Conservation (phyloP, 2,113 vertebrate genomes). For the Plecotus auritus region DNA sequence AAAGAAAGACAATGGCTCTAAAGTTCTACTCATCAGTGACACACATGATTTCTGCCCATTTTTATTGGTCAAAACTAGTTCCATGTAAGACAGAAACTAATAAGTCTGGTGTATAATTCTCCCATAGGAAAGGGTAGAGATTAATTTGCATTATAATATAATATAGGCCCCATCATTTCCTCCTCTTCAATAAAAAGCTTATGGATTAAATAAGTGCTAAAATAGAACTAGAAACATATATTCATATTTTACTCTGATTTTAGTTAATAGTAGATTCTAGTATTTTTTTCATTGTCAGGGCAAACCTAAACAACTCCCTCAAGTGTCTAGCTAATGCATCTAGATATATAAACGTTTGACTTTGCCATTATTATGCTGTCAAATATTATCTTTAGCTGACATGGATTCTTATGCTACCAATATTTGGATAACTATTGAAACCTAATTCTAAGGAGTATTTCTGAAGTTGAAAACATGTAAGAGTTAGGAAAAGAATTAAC, state of each 20-base stretch:
- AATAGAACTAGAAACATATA: not conserved
- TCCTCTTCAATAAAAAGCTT: not conserved
- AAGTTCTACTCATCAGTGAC: not conserved
- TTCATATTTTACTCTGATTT: not conserved
- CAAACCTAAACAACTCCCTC: not conserved
- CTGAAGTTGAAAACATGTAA: not conserved
- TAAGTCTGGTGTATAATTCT: not conserved
- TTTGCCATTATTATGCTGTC: not conserved
- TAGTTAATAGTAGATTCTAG: not conserved
- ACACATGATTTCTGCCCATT: not conserved
- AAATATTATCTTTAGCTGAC: not conserved
- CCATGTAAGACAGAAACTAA: not conserved
- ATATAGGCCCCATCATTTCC: not conserved
- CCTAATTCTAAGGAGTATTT: not conserved
- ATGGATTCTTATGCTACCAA: not conserved
- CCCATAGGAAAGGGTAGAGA: not conserved
- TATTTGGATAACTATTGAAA: not conserved
- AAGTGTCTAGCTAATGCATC: not conserved
- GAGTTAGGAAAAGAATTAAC: not conserved
- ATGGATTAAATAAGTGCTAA: constrained; percentile 18
- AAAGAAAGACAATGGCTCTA: not conserved
- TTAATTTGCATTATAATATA: not conserved
- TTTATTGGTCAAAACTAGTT: not conserved
- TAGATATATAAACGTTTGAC: not conserved
- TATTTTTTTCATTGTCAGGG: not conserved